Evolutionary conservation across 2,113 vertebrate species (phyloP), one percentile per base, ranked within the genome.

Genomic region (Hymenochirus boettgeri): DNA sequence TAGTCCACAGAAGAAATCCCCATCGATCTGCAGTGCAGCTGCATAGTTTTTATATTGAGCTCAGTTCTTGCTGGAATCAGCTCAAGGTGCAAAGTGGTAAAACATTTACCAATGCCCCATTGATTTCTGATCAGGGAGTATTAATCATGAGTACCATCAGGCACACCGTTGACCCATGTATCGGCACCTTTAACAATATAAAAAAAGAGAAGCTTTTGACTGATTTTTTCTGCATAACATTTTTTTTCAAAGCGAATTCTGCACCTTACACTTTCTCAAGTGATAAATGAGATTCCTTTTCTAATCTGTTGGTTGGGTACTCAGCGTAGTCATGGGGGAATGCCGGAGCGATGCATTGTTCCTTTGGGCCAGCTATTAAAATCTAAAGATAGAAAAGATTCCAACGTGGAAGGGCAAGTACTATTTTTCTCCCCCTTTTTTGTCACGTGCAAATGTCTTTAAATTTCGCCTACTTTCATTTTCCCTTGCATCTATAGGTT

Each of bases 361-460:
- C 65, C 57, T 69, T 24, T 60, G 65, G 57, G 65, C 48, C 10
- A 29, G 57, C 31, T 69, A 69, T 69, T 60, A 60, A 53, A 60
- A 60, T 69, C 65, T 69, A 60, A 69, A 69, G 46, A 69, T 69
- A 69, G 57, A 33, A 59, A 7, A 58, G 45, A 51, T 37, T 23
- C 19, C 53, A 60, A 45, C 45, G 26, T 48, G 53, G 42, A 45
- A 29, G 48, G 35, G 35, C 57, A 69, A 57, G 33, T 23, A 42
- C 11, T 42, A n/a, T 17, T 42, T 42, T 3, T 3, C 39, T 35
- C 47, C n/a, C 11, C n/a, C 18, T 29, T 31, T 24, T 22, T 22
- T 3, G 18, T 21, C 12, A 6, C 6, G 13, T 42, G 39, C 39
- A n/a, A 42, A 12, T 42, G 39, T 50, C 35, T 63, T 7, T 19